These are phyloP conservation scores for Lota lota DNA, from an alignment of 2,113 vertebrate genomes.

Conservation along the genomic window DNA sequence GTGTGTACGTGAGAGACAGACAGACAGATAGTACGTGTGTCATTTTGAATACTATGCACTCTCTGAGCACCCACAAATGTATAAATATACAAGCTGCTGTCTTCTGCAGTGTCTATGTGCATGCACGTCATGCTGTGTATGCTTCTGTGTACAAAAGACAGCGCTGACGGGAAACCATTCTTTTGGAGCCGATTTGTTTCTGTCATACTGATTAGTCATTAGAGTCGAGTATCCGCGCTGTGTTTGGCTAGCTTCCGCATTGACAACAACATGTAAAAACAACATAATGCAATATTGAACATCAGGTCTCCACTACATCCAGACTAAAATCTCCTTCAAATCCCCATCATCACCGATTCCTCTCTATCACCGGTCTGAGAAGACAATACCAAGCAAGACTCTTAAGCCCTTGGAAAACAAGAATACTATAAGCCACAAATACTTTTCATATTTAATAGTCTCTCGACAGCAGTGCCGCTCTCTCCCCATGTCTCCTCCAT, in stretches of 20 bases:
- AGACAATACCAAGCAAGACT: background rate
- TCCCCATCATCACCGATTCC: slow-evolving; percentile 37
- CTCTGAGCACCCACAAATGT: slow-evolving; percentile 54
- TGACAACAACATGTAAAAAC: background rate
- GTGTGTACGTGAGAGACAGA: no score
- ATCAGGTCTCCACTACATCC: slow-evolving; percentile 16
- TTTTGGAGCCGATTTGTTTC: slow-evolving; percentile 27
- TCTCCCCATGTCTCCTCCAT: slow-evolving; percentile 53
- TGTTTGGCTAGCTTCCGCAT: background rate
- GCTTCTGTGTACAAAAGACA: background rate
- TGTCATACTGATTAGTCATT: slow-evolving; percentile 30
- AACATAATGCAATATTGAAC: slow-evolving; percentile 13
- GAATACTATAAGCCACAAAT: slow-evolving; percentile 60
- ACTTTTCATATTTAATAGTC: slow-evolving; percentile 71
- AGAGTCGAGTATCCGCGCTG: slow-evolving; percentile 6
- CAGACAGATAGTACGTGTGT: slow-evolving; percentile 30
- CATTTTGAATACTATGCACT: slow-evolving; percentile 15
- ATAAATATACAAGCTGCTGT: slow-evolving; percentile 63
- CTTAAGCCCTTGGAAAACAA: slow-evolving; percentile 43
- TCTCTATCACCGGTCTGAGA: slow-evolving; percentile 2
- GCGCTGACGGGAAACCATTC: slow-evolving; percentile 32
- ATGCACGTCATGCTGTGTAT: no score
- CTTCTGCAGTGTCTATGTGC: slow-evolving; percentile 18
- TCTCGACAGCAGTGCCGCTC: slow-evolving; percentile 49
- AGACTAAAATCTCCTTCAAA: slow-evolving; percentile 6